phyloP scores from a whole-genome alignment of 2,113 vertebrate species.

The Hippocampus barbouri region DNA sequence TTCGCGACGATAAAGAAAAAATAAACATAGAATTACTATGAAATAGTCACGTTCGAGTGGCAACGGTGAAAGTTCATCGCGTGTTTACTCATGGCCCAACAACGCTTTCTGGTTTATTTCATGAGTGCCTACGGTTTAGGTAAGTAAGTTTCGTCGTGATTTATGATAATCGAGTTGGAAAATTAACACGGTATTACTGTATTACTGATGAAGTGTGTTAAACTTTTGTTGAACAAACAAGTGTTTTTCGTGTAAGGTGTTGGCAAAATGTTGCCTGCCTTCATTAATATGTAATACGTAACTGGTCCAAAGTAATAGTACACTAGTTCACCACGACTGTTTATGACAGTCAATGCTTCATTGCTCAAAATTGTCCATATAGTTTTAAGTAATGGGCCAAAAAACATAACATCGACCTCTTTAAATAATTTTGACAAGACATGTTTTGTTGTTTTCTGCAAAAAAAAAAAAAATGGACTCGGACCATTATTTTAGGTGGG shows the following conservation, averaged over 20 bases:
- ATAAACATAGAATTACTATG: not conserved
- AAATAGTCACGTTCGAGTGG: not conserved
- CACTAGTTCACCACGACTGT: not conserved
- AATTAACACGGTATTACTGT: not conserved
- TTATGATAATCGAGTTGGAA: not conserved
- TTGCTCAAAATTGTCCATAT: not conserved
- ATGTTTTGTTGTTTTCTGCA: too few relatives aligned
- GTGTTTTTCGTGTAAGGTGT: not conserved
- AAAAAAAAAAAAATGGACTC: too few relatives aligned
- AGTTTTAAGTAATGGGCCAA: not conserved
- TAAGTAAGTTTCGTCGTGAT: constrained; percentile 34
- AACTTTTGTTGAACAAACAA: not conserved
- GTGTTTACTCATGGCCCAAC: constrained; percentile 11
- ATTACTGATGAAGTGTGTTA: not conserved
- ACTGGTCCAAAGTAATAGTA: not conserved
- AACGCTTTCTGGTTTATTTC: not conserved
- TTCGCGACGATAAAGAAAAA: not conserved
- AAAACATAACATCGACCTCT: not conserved
- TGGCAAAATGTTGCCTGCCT: not conserved
- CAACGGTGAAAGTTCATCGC: not conserved
- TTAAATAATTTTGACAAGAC: too few relatives aligned
- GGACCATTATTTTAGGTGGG: too few relatives aligned
- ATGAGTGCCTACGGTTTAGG: not conserved
- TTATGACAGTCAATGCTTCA: not conserved
- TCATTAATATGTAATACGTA: not conserved